Evolutionary conservation across 1,140 invertebrate species (phyloP), one percentile per base, ranked within the genome.

Genomic region (Hylaeus volcanicus): DNA sequence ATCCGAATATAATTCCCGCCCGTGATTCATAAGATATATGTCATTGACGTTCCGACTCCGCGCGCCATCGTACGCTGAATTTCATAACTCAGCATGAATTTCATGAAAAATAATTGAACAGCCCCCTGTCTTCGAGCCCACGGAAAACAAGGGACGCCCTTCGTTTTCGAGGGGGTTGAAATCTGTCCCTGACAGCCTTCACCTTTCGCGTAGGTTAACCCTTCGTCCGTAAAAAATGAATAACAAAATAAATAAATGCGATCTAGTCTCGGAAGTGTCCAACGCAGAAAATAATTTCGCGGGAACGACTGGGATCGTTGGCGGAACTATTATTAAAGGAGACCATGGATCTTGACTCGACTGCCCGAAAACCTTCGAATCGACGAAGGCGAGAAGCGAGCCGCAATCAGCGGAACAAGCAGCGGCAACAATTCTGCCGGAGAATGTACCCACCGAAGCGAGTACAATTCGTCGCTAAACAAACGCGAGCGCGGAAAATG

Each of bases 21-120:
- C 60, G 58, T 73, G 69, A 73, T 79, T 79, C 76, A 79, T 79
- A 79, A 79, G 69, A 79, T 79, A 79, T 79, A 79, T 39, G 76
- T 72, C 76, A 68, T 78, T 78, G 77, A 74, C 77, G 70, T 65
- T 39, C 77, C 61, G 48, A 74, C 51, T 65, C 43, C 51, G 51
- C 51, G 51, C 51, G 51, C 26, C 56, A 48, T 79, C 77, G 51
- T 12, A 4, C 61, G 71, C 53, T 65, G 77, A 56, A 74, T 79
- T 78, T 72, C 76, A 78, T 63, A 65, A 77, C 56, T 71, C 55
- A n/a, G 75, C 76, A 43, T 53, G 68, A 63, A 63, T 53, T 51
- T 53, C 48, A 64, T 78, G 68, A 78, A 78, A 72, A 78, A 78
- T 78, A 78, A 78, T 78, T 78, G 63, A 39, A 63, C 5, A 15